These are phyloP conservation scores for Synanceia verrucosa DNA, from an alignment of 2,797 vertebrate species.

Conservation along the genomic window DNA sequence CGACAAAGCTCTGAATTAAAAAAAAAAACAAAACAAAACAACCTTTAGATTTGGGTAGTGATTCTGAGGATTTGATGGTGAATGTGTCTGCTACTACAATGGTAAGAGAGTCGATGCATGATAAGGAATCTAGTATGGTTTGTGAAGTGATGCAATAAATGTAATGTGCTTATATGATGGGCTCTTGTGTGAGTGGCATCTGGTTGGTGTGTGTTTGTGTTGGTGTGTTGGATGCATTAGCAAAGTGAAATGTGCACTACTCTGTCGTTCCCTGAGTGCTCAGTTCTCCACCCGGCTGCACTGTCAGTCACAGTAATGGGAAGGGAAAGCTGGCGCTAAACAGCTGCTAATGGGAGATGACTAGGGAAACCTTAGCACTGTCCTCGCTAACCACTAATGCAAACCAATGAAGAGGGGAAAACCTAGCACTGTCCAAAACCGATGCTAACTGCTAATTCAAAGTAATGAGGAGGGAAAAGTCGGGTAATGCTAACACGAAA, in stretches of 20 bases:
- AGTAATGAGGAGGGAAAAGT: constrained; percentile 60
- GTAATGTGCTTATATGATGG: not conserved
- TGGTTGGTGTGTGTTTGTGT: constrained; percentile 10
- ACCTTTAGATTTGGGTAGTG: too few relatives aligned
- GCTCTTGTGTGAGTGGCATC: constrained; percentile 15
- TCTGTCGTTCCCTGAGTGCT: constrained; percentile 40
- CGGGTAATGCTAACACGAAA: constrained; percentile 6
- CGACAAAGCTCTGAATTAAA: not conserved
- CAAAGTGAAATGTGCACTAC: constrained; percentile 46
- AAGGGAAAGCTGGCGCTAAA: constrained; percentile 72
- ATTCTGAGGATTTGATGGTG: not conserved
- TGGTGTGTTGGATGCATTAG: constrained; percentile 24
- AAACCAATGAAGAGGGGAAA: constrained; percentile 45
- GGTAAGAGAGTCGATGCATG: not conserved
- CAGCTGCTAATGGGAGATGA: constrained; percentile 70
- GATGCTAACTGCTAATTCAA: constrained; percentile 48
- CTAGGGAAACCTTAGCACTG: constrained; percentile 58
- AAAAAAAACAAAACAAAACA: too few relatives aligned
- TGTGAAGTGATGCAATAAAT: not conserved
- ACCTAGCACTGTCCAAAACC: constrained; percentile 8
- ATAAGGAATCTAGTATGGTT: not conserved
- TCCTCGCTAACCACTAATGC: constrained; percentile 57
- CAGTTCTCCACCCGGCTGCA: constrained; percentile 46
- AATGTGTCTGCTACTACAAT: not conserved
- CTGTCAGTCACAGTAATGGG: constrained; percentile 77